Conservation (phyloP, 2,113 vertebrate species). For the Phycodurus eques region DNA sequence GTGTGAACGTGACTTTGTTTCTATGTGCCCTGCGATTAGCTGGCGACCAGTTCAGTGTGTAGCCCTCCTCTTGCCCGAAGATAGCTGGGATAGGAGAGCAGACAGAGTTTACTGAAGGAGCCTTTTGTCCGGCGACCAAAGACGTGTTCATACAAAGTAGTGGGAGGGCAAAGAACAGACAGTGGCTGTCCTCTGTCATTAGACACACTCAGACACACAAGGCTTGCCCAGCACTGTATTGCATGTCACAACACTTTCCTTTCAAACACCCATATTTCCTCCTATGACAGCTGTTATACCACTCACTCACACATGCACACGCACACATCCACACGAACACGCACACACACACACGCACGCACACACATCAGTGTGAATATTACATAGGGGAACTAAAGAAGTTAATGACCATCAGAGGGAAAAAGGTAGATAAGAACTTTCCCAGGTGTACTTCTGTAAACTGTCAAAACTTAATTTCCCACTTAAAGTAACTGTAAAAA, state of each 20-base stretch:
- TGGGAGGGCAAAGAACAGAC: conserved; percentile 54
- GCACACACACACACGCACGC: not conserved
- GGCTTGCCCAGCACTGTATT: conserved; percentile 41
- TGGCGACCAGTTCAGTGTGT: too few relatives aligned
- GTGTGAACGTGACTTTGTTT: too few relatives aligned
- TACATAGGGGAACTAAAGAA: conserved; percentile 9
- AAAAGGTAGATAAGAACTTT: not conserved
- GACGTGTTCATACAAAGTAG: conserved; percentile 57
- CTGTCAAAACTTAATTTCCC: not conserved
- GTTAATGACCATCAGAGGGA: conserved; percentile 7
- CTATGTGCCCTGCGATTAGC: too few relatives aligned
- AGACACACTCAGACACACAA: conserved; percentile 39
- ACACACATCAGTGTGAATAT: conserved; percentile 19
- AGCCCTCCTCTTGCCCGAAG: too few relatives aligned
- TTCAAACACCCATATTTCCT: conserved; percentile 54
- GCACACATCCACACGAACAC: not conserved
- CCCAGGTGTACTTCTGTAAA: not conserved
- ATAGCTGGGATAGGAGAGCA: conserved; percentile 8
- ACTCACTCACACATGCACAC: not conserved
- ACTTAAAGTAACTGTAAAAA: conserved; percentile 4
- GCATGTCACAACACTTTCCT: conserved; percentile 61
- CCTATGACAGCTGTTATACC: conserved; percentile 42
- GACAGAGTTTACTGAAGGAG: conserved; percentile 45
- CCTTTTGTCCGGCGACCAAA: conserved; percentile 54
- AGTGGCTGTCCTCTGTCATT: conserved; percentile 53